These are phyloP conservation scores for Crotalus helleri DNA, from an alignment of 2,113 vertebrate species.

Conservation along the genomic window DNA sequence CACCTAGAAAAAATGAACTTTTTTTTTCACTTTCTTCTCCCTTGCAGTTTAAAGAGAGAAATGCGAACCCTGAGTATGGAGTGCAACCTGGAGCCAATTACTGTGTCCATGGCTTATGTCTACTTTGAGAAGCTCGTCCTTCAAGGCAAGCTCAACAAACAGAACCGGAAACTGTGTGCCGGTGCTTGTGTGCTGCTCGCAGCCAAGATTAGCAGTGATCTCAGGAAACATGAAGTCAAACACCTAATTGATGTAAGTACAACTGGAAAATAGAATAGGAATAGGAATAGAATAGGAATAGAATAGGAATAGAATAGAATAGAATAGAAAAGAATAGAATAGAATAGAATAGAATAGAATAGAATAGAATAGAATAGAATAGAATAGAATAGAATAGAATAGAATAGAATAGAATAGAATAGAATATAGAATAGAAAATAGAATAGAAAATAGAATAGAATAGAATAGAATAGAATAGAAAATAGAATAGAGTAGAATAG, in stretches of 20 bases:
- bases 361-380: too few species aligned
- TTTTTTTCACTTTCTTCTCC: neutral
- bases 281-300: too few species aligned
- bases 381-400: too few species aligned
- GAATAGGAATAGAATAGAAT: too few species aligned
- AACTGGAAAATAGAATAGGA: neutral
- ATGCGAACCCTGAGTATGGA: conserved; percentile 87
- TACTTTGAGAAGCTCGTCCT: conserved; percentile 98
- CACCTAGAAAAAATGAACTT: neutral
- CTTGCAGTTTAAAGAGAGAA: conserved; percentile 87
- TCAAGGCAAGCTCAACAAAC: conserved; percentile 93
- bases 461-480: too few species aligned
- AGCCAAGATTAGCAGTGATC: conserved; percentile 97
- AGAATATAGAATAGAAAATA: too few species aligned
- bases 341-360: too few species aligned
- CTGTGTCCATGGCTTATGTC: conserved; percentile 93
- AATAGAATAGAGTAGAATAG: too few species aligned
- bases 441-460: too few species aligned
- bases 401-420: too few species aligned
- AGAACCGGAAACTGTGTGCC: conserved; percentile 96
- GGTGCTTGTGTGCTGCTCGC: conserved; percentile 91
- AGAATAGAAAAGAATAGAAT: too few species aligned
- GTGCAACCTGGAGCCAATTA: conserved; percentile 85
- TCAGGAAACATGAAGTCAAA: conserved; percentile 91
- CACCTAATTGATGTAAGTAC: conserved; percentile 94